Conservation (phyloP, 64 coral and sea anemone species). For the Porites lutea region DNA sequence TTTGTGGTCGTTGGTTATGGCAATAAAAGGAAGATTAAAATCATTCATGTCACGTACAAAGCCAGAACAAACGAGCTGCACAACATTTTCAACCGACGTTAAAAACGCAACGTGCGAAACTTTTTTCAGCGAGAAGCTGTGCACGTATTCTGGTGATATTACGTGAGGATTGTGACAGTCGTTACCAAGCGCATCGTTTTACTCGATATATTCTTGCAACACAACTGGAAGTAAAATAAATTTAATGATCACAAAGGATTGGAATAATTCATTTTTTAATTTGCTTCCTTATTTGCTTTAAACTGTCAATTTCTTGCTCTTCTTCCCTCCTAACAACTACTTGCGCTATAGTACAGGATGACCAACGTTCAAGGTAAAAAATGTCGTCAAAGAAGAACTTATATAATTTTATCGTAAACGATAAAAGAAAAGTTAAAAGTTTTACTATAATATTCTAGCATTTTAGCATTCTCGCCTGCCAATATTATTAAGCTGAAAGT, state of each 20-base stretch:
- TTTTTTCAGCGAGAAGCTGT: too few relatives aligned
- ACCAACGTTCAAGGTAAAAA: neutral
- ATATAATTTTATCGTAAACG: neutral
- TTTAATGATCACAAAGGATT: neutral
- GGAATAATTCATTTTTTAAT: conserved; percentile 17
- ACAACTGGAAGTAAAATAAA: neutral
- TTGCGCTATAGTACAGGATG: neutral
- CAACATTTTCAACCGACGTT: neutral
- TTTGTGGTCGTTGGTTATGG: neutral
- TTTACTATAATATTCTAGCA: too few relatives aligned
- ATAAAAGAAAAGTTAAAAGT: too few relatives aligned
- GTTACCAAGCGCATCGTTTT: too few relatives aligned
- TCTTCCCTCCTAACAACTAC: neutral
- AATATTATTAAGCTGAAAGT: too few relatives aligned
- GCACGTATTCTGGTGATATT: too few relatives aligned
- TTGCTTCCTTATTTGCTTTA: conserved; percentile 6
- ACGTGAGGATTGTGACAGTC: too few relatives aligned
- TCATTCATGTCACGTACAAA: conserved; percentile 20
- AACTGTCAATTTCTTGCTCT: neutral
- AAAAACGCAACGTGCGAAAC: too few relatives aligned
- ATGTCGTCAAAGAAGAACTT: neutral
- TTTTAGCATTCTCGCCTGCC: too few relatives aligned
- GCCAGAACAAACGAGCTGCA: neutral
- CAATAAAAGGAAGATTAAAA: neutral
- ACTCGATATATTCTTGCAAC: neutral